Base-by-base conservation (phyloP, 2,888 invertebrate genomes). In the Tolmerus cingulatus region DNA sequence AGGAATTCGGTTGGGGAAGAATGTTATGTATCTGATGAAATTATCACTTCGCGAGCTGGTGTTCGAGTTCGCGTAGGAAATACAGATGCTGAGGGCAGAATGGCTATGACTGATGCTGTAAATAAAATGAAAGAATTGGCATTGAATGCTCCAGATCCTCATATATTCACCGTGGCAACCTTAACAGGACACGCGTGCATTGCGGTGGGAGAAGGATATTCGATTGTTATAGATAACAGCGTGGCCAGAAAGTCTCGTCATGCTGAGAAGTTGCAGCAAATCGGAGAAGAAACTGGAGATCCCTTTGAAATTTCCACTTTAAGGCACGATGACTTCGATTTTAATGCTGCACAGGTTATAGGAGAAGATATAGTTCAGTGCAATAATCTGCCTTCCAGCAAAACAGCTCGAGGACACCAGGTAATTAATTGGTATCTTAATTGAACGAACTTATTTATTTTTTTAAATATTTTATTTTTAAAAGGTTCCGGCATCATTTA, bases 81-180 rank as follows among this genome's bases (percentile, higher is more conserved):
- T 93, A 98, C 98, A 4, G 98, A 99, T 93, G 98, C 98, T 82
- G 98, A 99, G 93, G 98, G 98, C 1, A 94, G 98, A 87, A 96
- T 98, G 96, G 96, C 96, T 76, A 97, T 98, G 97, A 96, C 96
- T 57, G 98, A 98, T 93, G 95, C 97, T 37, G 94, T 98, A 43
- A 96, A 96, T 91, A 95, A 95, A 92, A 95, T 96, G 93, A 94
- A 94, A 90, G 92, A 92, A 89, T 93, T 95, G 91, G 97, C 97
- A 5, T 90, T 94, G 16, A 93, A 93, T 88, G 95, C 96, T 89
- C 94, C 95, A 8, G 95, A 96, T 92, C 96, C 98, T 9, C 97
- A 97, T 92, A 92, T 99, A 87, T 97, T 97, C 92, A 98, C 98
- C 7, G 94, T 98, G 90, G 98, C 98, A 78, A 98, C 98, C 16